Evolutionary conservation across 2,113 vertebrate species (phyloP).

Genomic region (Eleginops maclovinus): DNA sequence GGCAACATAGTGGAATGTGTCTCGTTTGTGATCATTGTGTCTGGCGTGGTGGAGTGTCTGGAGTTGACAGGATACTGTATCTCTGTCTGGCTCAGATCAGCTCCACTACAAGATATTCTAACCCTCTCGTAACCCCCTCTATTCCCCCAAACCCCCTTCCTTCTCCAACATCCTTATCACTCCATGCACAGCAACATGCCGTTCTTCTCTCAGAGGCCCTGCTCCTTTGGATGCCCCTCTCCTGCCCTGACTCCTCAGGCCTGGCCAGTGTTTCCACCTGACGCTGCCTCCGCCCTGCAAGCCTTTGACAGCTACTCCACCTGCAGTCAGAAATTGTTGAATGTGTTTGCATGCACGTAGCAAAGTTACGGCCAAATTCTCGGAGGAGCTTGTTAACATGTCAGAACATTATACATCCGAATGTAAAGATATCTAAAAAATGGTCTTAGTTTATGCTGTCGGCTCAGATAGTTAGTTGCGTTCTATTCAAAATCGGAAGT

Average conservation of each 20-base stretch:
- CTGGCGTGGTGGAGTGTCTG: conserved; percentile 43
- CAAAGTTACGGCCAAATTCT: neutral
- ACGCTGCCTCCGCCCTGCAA: conserved; percentile 18
- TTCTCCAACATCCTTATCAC: conserved; percentile 40
- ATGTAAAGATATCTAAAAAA: neutral
- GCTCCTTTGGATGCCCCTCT: conserved; percentile 22
- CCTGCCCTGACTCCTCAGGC: conserved; percentile 20
- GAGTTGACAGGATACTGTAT: conserved; percentile 63
- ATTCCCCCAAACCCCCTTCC: conserved; percentile 1
- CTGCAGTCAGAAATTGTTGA: conserved; percentile 54
- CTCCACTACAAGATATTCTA: conserved; percentile 44
- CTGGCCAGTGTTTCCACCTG: conserved; percentile 67
- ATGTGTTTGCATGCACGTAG: neutral
- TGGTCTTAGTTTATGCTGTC: neutral
- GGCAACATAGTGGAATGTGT: conserved; percentile 49
- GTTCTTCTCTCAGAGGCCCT: conserved; percentile 13
- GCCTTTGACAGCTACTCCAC: conserved; percentile 68
- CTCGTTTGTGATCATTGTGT: conserved; percentile 48
- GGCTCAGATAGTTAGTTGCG: neutral
- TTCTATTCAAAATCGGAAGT: no score
- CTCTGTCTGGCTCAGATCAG: conserved; percentile 58
- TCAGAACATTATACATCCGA: no score
- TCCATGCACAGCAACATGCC: conserved; percentile 1
- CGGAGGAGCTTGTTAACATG: neutral
- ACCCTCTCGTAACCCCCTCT: conserved; percentile 22